Conservation (phyloP, 2,797 vertebrate species). For the Craterocephalus amniculus region DNA sequence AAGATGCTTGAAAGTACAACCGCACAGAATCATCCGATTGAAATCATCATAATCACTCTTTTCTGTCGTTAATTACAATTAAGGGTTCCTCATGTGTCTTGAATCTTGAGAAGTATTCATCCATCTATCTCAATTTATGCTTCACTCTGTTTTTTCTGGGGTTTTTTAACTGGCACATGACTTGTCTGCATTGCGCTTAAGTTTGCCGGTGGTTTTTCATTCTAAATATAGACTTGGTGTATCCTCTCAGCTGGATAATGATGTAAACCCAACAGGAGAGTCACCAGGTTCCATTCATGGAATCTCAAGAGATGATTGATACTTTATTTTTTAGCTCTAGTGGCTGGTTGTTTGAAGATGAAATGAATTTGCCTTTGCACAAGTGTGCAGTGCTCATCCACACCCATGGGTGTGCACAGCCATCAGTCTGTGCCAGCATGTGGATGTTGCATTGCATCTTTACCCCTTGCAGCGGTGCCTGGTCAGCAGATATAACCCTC, state of each 20-base stretch:
- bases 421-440: conserved; percentile 42
- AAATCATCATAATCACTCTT: conserved; percentile 12
- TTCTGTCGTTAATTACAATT: conserved; percentile 20
- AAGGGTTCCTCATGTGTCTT: conserved; percentile 19
- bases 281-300: conserved; percentile 6
- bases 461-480: conserved; percentile 51
- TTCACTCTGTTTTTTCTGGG: too few relatives aligned
- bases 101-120: conserved; percentile 21
- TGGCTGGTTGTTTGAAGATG: conserved; percentile 21
- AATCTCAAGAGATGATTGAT: conserved; percentile 27
- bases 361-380: neutral
- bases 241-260: conserved; percentile 35
- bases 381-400: conserved; percentile 14
- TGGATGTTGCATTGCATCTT: conserved; percentile 37
- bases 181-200: conserved; percentile 32
- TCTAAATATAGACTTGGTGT: conserved; percentile 48
- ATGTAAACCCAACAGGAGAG: conserved; percentile 21
- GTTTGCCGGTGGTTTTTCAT: conserved; percentile 15
- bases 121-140: conserved; percentile 32
- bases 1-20: conserved; percentile 3
- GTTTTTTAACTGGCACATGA: conserved; percentile 29
- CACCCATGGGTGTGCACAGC: conserved; percentile 9
- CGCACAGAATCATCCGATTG: conserved; percentile 3
- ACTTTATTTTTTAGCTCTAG: conserved; percentile 5
- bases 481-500: conserved; percentile 60